A percentile compares a stretch with the other conserved stretches of the same genome.
Conservation (phyloP, 2,888 invertebrate genomes). For the Octonoba sinensis region DNA sequence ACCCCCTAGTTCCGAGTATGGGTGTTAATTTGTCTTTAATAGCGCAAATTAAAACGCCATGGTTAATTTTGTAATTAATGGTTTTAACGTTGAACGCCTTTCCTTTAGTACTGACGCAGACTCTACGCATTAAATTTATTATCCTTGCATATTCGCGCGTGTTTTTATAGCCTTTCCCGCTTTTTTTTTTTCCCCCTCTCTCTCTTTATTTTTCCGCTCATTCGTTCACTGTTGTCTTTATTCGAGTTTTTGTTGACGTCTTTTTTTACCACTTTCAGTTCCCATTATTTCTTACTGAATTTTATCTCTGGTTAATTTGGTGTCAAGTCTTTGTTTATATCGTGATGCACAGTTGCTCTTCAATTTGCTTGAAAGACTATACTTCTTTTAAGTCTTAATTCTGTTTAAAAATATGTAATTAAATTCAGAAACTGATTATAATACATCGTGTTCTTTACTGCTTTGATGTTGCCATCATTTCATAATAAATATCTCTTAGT, state of each 20-base stretch:
- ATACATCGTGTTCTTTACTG: too few species aligned
- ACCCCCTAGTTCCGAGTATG: conserved; percentile 1
- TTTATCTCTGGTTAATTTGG: conserved; percentile 8
- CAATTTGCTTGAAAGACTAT: too few species aligned
- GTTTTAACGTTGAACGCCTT: conserved; percentile 54
- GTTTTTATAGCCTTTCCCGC: conserved; percentile 10
- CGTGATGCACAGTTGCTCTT: too few species aligned
- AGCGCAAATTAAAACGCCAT: conserved; percentile 63
- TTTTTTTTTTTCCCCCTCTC: not conserved
- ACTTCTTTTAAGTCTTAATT: too few species aligned
- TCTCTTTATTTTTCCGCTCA: conserved; percentile 18
- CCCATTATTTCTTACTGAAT: conserved; percentile 1
- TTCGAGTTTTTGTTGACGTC: conserved; percentile 7
- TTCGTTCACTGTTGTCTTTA: not conserved
- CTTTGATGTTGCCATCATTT: too few species aligned
- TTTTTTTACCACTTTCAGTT: conserved; percentile 11
- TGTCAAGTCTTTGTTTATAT: not conserved
- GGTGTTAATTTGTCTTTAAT: conserved; percentile 65
- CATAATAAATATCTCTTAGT: too few species aligned
- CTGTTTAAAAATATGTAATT: too few species aligned
- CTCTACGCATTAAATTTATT: conserved; percentile 55
- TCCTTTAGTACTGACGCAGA: conserved; percentile 12
- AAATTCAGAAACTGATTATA: too few species aligned
- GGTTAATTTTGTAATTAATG: conserved; percentile 64
- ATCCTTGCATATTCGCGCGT: conserved; percentile 23